Percentiles rank a stretch among this genome's conserved stretches.
Evolutionary conservation across 2,113 vertebrate genomes (phyloP).

Genomic region (Mus pahari): DNA sequence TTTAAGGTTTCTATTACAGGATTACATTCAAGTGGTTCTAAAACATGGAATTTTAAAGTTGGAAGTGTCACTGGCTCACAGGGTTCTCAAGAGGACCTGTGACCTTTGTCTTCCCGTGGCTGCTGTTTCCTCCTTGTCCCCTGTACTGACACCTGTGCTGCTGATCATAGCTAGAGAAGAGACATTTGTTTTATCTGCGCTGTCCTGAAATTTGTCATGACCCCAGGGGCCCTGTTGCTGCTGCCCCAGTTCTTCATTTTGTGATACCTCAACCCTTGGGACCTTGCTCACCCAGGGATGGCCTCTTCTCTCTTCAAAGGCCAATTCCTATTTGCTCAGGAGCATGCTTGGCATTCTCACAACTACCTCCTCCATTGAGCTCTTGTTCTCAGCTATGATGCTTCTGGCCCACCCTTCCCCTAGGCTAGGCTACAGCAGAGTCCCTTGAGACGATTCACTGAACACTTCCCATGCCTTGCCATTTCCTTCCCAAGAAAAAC

Average conservation of each 20-base stretch:
- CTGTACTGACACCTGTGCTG: no score
- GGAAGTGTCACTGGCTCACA: background rate
- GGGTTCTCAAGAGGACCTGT: no score
- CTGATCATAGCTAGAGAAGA: background rate
- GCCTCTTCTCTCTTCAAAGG: background rate
- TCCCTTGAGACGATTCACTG: background rate
- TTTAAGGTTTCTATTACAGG: background rate
- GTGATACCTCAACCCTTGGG: background rate
- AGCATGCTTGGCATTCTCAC: background rate
- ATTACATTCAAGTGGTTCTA: background rate
- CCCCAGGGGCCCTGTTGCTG: background rate
- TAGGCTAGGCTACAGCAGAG: background rate
- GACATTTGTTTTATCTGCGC: background rate
- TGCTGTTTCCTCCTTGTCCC: background rate
- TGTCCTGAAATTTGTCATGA: background rate
- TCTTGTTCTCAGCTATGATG: background rate
- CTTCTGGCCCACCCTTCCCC: no score
- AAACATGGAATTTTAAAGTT: background rate
- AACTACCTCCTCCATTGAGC: background rate
- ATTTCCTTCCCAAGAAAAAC: background rate
- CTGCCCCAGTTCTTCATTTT: background rate
- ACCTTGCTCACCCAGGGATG: background rate
- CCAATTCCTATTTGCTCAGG: background rate
- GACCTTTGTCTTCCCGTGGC: background rate
- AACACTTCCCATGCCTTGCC: background rate